Conservation (phyloP, 2,113 vertebrate species). For the Rhinolophus sinicus region DNA sequence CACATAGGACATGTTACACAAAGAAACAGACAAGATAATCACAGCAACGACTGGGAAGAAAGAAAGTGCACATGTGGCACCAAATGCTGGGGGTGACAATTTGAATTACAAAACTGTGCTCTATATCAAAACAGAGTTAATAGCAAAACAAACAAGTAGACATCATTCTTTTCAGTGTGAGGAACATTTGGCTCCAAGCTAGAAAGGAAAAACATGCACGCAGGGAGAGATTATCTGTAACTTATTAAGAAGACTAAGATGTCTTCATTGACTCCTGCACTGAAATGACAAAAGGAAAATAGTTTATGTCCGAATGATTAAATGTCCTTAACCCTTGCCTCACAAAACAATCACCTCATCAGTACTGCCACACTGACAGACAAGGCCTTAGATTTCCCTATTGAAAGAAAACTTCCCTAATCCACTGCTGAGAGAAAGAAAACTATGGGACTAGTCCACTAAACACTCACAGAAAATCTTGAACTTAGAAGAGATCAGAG, state of each 20-base stretch:
- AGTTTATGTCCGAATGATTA: slow-evolving; percentile 23
- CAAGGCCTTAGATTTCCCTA: background rate
- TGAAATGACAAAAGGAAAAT: slow-evolving; percentile 21
- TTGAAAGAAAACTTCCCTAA: slow-evolving; percentile 13
- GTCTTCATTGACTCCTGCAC: slow-evolving; percentile 16
- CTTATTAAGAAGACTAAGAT: slow-evolving; percentile 42
- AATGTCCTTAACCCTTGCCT: slow-evolving; percentile 34
- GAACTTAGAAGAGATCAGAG: background rate
- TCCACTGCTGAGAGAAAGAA: background rate
- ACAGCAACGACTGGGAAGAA: background rate
- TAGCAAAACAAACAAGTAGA: slow-evolving; percentile 30
- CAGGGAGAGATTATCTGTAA: slow-evolving; percentile 35
- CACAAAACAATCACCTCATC: background rate
- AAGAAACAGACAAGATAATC: background rate
- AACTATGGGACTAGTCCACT: background rate
- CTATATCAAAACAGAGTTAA: background rate
- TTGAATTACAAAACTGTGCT: background rate
- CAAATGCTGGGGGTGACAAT: background rate
- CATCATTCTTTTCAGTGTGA: background rate
- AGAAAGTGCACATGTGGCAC: background rate
- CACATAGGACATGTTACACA: background rate
- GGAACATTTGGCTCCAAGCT: background rate
- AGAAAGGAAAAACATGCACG: background rate
- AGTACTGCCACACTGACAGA: background rate
- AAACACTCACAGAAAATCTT: background rate